phyloP scores from a whole-genome alignment of 2,113 vertebrate species.

The Saiga tatarica region DNA sequence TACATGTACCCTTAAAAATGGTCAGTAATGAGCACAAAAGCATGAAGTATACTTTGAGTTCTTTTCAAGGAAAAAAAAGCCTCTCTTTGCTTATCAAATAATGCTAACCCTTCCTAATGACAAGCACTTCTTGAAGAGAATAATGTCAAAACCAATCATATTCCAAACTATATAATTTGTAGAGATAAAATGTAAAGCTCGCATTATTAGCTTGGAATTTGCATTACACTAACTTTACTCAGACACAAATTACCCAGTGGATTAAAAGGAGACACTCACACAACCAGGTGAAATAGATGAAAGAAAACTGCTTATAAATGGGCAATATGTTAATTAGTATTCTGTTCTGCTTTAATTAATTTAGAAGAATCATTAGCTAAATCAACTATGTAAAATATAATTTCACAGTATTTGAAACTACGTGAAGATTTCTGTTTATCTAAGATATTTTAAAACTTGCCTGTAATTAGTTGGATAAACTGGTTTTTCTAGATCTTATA shows the following conservation, averaged over 20 bases:
- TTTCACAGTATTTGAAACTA: conserved; percentile 13
- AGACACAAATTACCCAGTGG: conserved; percentile 17
- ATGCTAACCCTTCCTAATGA: conserved; percentile 18
- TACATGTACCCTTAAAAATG: not conserved
- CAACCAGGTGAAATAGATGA: conserved; percentile 6
- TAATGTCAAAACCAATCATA: not conserved
- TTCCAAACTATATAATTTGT: not conserved
- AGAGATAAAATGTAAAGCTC: conserved; percentile 20
- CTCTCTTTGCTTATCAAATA: conserved; percentile 16
- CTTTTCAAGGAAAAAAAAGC: not conserved
- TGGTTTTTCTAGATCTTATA: conserved; percentile 28
- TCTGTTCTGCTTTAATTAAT: conserved; percentile 27
- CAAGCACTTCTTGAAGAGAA: conserved; percentile 33
- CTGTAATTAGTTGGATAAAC: not conserved
- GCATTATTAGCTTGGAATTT: conserved; percentile 11
- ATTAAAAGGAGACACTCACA: conserved; percentile 18
- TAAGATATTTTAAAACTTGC: conserved; percentile 45
- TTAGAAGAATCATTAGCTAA: conserved; percentile 38
- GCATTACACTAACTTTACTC: not conserved
- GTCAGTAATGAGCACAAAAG: not conserved
- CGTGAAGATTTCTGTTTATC: not conserved
- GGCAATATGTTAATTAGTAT: not conserved
- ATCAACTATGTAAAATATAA: conserved; percentile 34
- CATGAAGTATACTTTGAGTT: conserved; percentile 18
- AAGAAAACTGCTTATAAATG: conserved; percentile 30